These are phyloP conservation scores for Liasis olivaceus DNA, from an alignment of 2,797 vertebrate genomes.

Conservation along the genomic window DNA sequence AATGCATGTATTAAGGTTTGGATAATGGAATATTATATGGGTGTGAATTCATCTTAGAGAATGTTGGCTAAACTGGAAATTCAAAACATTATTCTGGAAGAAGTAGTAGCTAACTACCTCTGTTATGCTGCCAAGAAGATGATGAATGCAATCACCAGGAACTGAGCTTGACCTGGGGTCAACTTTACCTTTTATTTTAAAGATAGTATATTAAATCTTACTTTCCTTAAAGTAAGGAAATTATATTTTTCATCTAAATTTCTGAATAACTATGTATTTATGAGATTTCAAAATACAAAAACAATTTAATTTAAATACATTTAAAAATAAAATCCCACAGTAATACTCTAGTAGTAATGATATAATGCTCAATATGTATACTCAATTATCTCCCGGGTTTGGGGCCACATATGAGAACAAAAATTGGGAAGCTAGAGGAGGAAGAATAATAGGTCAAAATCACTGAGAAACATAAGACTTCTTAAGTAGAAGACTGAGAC, in stretches of 20 bases:
- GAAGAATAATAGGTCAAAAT: not conserved
- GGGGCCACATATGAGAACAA: not conserved
- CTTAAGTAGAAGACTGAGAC: not conserved
- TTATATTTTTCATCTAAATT: not conserved
- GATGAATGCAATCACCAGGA: not conserved
- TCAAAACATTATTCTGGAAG: not conserved
- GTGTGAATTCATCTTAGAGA: not conserved
- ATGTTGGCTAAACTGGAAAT: not conserved
- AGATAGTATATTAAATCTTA: not conserved
- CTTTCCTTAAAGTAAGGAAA: not conserved
- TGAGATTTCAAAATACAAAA: not conserved
- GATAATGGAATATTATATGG: not conserved
- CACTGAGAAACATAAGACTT: not conserved
- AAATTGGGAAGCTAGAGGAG: not conserved
- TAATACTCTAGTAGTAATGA: not conserved
- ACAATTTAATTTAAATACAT: not conserved
- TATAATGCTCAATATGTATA: not conserved
- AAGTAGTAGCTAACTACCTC: not conserved
- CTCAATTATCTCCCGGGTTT: not conserved
- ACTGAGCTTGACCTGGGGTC: not conserved
- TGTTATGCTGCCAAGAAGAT: not conserved
- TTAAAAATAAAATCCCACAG: not conserved
- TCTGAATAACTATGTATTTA: not conserved
- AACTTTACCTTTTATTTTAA: not conserved
- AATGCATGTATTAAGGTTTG: not conserved